Evolutionary conservation across 2,113 vertebrate genomes (phyloP).

Genomic region (Hyaena hyaena): DNA sequence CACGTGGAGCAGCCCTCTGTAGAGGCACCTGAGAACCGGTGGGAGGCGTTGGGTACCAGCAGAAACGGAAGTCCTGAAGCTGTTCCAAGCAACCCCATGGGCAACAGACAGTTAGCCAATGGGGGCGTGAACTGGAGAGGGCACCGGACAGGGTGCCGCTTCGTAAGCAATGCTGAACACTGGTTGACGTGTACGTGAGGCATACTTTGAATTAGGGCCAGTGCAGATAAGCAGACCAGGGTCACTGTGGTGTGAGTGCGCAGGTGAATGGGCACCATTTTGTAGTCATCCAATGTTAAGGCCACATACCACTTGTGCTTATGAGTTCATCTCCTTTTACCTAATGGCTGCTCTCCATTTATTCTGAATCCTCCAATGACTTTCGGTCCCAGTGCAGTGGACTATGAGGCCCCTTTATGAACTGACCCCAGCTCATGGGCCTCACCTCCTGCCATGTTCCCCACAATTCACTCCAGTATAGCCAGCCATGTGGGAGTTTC

Average conservation of each 20-base stretch:
- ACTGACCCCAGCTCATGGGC: neutral
- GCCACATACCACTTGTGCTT: neutral
- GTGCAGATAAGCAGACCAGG: neutral
- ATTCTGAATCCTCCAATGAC: neutral
- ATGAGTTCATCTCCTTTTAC: neutral
- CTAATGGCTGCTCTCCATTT: neutral
- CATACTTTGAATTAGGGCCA: neutral
- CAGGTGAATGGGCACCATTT: neutral
- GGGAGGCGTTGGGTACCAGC: neutral
- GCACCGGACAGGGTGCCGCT: neutral
- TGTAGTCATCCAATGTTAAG: neutral
- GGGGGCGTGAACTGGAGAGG: neutral
- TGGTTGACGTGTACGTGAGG: neutral
- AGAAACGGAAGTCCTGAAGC: neutral
- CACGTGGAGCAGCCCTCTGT: neutral
- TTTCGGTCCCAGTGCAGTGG: neutral
- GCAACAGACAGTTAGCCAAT: neutral
- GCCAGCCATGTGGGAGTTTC: neutral
- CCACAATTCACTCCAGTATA: neutral
- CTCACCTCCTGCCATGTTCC: neutral
- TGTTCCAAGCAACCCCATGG: neutral
- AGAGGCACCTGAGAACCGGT: neutral
- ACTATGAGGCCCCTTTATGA: neutral
- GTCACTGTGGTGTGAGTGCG: neutral
- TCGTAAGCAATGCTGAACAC: neutral